Evolutionary conservation across 2,797 vertebrate species (phyloP), one percentile per base, ranked within the genome.

Genomic region (Pteropus rufus): DNA sequence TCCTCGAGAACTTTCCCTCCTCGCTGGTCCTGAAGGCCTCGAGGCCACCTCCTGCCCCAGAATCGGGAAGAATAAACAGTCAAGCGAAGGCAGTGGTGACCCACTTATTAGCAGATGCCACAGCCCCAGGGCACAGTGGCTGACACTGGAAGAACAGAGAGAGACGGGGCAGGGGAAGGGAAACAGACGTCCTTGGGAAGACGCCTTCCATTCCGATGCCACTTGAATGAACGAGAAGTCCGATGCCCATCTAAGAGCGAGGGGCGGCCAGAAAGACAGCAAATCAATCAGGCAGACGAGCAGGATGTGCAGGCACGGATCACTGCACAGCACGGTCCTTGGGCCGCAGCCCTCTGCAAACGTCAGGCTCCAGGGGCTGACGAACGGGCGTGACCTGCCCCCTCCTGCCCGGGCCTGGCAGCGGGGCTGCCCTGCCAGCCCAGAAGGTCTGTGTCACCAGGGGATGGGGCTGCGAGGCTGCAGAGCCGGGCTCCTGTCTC

Each of bases 31-130:
- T 94, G 81, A 97, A 98, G 97, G 96, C 95, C 97, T 97, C 88
- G 46, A 95, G 94, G 88, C 85, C 92, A 91, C 92, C 56, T 96
- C 82, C 60, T 94, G 98, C 91, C 96, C 19, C 1, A n/a, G 97
- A 93, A 96, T 49, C 26, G 88, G 95, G 90, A 96, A 97, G 96
- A 97, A 98, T 94, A 95, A 97, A 97, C 86, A 97, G 97, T 97
- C 96, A 97, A 94, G 92, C 70, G 96, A 95, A 65, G 97, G 97
- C 96, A 96, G 97, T 29, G 34, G 97, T 95, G 97, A 98, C 98
- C 98, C 97, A 98, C 97, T 98, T 98, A 96, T 94, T 93, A 96
- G 92, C 0, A n/a, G 97, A 98, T 97, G 92, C 85, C 92, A 97
- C 36, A 94, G 97, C 97, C 97, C 95, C 95, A 87, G 97, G 97